Evolutionary conservation across 2,888 invertebrate genomes (phyloP).

Genomic region (Cynaeus angustus): DNA sequence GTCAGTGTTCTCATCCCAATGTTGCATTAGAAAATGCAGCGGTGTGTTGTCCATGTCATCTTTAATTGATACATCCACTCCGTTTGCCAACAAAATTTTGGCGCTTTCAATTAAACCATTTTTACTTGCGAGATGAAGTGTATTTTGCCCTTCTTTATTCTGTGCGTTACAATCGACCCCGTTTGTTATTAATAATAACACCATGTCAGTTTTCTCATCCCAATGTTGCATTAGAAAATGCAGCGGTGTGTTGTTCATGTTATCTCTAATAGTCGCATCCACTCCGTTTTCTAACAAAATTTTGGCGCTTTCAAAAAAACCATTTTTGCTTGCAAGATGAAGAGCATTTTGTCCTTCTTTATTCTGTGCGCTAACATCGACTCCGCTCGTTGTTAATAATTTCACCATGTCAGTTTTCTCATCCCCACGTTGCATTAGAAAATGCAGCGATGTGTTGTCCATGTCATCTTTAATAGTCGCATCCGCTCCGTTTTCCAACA

Average conservation of each 20-base stretch:
- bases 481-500: background rate
- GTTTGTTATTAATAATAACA: background rate
- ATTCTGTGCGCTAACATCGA: background rate
- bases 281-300: too few species aligned
- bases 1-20: too few species aligned
- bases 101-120: too few species aligned
- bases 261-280: too few species aligned
- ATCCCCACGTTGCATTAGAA: background rate
- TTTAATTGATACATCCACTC: too few species aligned
- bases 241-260: background rate
- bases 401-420: background rate
- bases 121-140: too few species aligned
- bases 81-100: too few species aligned
- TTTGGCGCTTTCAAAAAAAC: too few species aligned
- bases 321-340: too few species aligned
- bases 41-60: too few species aligned
- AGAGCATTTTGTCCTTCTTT: background rate
- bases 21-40: too few species aligned
- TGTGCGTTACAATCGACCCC: background rate
- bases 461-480: background rate
- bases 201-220: background rate
- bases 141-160: too few species aligned
- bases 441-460: background rate
- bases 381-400: background rate
- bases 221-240: background rate